Evolutionary conservation across 2,113 vertebrate species (phyloP).

Genomic region (Triplophysa tibetana): DNA sequence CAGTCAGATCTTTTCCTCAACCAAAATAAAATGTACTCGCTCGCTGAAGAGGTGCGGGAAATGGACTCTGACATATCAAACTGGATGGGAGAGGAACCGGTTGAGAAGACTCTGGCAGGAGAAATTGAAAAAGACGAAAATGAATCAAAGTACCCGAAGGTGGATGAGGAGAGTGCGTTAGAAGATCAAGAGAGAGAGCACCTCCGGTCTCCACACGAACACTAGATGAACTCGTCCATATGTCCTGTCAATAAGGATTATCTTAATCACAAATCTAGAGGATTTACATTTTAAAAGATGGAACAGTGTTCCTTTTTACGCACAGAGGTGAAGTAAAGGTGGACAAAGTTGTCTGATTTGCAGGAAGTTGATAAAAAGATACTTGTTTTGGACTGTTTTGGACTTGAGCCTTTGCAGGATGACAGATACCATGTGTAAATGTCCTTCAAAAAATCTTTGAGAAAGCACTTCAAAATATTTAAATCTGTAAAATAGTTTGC

Average conservation of each 20-base stretch:
- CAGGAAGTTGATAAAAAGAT: background rate
- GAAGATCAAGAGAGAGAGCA: constrained; percentile 45
- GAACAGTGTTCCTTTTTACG: background rate
- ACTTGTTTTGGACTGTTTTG: background rate
- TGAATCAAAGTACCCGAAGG: constrained; percentile 60
- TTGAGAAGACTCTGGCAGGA: constrained; percentile 5
- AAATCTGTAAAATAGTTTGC: too few species aligned
- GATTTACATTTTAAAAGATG: constrained; percentile 17
- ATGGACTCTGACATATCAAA: constrained; percentile 36
- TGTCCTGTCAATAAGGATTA: constrained; percentile 22
- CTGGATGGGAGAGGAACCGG: constrained; percentile 36
- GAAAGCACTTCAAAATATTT: background rate
- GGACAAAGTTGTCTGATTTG: constrained; percentile 8
- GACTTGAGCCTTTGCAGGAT: background rate
- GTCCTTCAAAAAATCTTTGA: too few species aligned
- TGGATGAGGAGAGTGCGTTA: constrained; percentile 64
- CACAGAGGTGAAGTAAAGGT: constrained; percentile 3
- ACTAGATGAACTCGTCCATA: background rate
- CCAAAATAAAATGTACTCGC: constrained; percentile 74
- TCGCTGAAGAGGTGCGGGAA: constrained; percentile 72
- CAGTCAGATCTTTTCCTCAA: constrained; percentile 57
- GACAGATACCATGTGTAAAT: background rate
- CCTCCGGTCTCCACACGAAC: constrained; percentile 22
- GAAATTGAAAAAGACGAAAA: constrained; percentile 17
- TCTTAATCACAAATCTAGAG: background rate